Evolutionary conservation across 2,888 invertebrate genomes (phyloP).

Genomic region (Protodeltote pygarga): DNA sequence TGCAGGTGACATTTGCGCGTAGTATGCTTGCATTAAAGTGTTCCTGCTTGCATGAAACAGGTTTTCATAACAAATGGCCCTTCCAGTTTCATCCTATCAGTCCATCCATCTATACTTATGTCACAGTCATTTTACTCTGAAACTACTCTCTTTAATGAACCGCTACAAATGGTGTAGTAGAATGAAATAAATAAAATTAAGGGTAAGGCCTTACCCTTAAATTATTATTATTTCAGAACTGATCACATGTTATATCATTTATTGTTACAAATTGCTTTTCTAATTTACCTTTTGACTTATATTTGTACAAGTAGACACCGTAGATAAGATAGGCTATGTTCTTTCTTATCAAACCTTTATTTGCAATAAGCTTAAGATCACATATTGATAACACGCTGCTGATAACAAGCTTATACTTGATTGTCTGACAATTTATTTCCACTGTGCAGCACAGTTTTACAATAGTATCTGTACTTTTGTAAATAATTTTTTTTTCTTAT

Average conservation of each 20-base stretch:
- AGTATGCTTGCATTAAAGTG: too few relatives aligned
- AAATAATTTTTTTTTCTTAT: constrained; percentile 51
- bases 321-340: constrained; percentile 78
- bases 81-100: too few relatives aligned
- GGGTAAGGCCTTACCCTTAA: too few relatives aligned
- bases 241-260: constrained; percentile 17
- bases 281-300: constrained; percentile 44
- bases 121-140: too few relatives aligned
- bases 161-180: constrained; percentile 2
- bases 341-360: constrained; percentile 79
- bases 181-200: constrained; percentile 4
- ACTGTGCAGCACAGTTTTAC: constrained; percentile 71
- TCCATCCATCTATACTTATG: too few relatives aligned
- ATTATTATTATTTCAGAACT: background rate
- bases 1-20: too few relatives aligned
- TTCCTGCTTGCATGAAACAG: too few relatives aligned
- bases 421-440: constrained; percentile 64
- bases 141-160: too few relatives aligned
- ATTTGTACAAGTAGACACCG: constrained; percentile 66
- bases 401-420: constrained; percentile 73
- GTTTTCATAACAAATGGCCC: too few relatives aligned
- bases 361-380: constrained; percentile 81
- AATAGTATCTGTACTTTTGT: constrained; percentile 63
- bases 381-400: constrained; percentile 76
- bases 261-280: constrained; percentile 29